phyloP scores from a whole-genome alignment of 1,140 invertebrate species.

The Hylaeus anthracinus region DNA sequence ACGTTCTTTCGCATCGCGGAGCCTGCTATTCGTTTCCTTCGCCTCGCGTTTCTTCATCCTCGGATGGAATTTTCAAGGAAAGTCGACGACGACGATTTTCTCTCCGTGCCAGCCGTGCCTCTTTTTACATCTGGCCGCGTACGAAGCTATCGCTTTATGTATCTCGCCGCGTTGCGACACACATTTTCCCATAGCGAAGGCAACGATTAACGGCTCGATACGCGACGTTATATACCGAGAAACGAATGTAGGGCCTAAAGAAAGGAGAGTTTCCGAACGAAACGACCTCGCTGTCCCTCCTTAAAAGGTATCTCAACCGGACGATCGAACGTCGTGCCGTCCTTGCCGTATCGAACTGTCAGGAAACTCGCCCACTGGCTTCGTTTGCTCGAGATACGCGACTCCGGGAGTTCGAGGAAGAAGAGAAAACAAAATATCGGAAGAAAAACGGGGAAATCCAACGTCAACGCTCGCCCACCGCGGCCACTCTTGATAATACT shows the following conservation, averaged over 20 bases:
- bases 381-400: slow-evolving; percentile 26
- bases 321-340: slow-evolving; percentile 51
- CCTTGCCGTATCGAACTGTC: slow-evolving; percentile 55
- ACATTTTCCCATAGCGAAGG: slow-evolving; percentile 50
- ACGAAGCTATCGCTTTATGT: neutral
- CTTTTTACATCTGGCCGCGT: slow-evolving; percentile 2
- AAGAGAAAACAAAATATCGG: neutral
- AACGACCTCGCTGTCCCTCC: slow-evolving; percentile 70
- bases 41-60: no score
- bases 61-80: no score
- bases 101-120: neutral
- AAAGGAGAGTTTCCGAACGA: slow-evolving; percentile 67
- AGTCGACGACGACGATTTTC: neutral
- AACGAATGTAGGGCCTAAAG: slow-evolving; percentile 56
- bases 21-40: no score
- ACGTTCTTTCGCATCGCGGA: no score
- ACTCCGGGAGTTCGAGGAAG: neutral
- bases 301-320: slow-evolving; percentile 68
- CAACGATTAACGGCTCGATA: slow-evolving; percentile 37
- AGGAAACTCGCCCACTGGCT: slow-evolving; percentile 49
- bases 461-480: slow-evolving; percentile 4
- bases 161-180: slow-evolving; percentile 30
- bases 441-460: neutral
- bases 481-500: neutral
- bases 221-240: slow-evolving; percentile 34